phyloP scores from a whole-genome alignment of 2,888 invertebrate species.

The Zootermopsis nevadensis region DNA sequence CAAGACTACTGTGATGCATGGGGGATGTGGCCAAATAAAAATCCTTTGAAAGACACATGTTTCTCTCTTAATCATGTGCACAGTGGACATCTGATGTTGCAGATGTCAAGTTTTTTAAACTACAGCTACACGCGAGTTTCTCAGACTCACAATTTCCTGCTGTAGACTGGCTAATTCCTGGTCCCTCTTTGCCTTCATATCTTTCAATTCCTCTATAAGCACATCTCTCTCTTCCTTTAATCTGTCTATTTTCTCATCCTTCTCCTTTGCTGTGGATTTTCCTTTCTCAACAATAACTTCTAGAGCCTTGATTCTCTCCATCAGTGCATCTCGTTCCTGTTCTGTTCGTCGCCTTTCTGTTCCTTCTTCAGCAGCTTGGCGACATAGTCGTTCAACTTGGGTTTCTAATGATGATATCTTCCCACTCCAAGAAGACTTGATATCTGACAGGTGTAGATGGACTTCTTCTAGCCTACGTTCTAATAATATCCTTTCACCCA shows the following conservation, averaged over 20 bases:
- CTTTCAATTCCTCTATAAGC: slow-evolving; percentile 73
- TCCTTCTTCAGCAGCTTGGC: slow-evolving; percentile 87
- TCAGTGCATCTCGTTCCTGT: slow-evolving; percentile 73
- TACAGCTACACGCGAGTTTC: slow-evolving; percentile 59
- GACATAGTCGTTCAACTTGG: slow-evolving; percentile 85
- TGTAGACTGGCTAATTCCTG: slow-evolving; percentile 62
- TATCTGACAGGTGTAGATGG: slow-evolving; percentile 86
- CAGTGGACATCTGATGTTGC: background rate
- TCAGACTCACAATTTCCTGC: slow-evolving; percentile 63
- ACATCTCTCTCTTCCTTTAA: slow-evolving; percentile 80
- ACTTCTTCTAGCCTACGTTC: slow-evolving; percentile 86
- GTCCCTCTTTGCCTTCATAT: slow-evolving; percentile 24
- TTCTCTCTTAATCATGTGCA: slow-evolving; percentile 8
- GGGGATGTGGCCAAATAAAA: too few species aligned
- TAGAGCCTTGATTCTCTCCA: slow-evolving; percentile 72
- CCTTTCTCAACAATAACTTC: slow-evolving; percentile 76
- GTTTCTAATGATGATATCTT: slow-evolving; percentile 89
- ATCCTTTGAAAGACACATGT: background rate
- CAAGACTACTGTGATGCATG: background rate
- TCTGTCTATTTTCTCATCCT: slow-evolving; percentile 78
- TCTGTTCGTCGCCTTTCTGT: slow-evolving; percentile 81
- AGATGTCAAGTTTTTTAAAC: slow-evolving; percentile 58
- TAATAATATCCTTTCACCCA: slow-evolving; percentile 74
- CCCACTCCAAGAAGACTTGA: slow-evolving; percentile 92
- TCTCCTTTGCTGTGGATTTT: slow-evolving; percentile 73